These are phyloP conservation scores for Neotragus pygmaeus DNA, from an alignment of 2,113 vertebrate genomes.

Conservation along the genomic window DNA sequence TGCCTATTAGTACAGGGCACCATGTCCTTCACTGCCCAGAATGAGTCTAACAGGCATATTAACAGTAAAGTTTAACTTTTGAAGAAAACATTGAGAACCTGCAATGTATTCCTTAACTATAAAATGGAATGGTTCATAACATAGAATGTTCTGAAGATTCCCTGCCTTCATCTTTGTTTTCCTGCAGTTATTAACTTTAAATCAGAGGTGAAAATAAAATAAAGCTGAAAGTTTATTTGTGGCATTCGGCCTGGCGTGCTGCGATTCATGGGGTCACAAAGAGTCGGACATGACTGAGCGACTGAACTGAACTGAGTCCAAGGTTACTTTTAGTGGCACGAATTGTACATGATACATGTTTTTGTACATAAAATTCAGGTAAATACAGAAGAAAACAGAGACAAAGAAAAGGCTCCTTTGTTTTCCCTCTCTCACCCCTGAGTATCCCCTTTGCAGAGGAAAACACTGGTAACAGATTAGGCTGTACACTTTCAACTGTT, in stretches of 20 bases:
- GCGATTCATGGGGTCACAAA: too few species aligned
- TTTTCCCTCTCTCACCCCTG: neutral
- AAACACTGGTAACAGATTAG: neutral
- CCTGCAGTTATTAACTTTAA: neutral
- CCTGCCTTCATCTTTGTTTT: neutral
- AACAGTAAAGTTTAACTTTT: slow-evolving; percentile 38
- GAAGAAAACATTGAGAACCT: neutral
- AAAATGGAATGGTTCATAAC: neutral
- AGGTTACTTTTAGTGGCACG: neutral
- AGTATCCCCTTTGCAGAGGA: neutral
- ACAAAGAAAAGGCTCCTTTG: neutral
- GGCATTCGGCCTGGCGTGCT: too few species aligned
- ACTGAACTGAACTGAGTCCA: too few species aligned
- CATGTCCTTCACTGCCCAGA: neutral
- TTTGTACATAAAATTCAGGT: neutral
- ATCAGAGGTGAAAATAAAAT: neutral
- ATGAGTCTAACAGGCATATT: slow-evolving; percentile 12
- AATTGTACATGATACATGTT: neutral
- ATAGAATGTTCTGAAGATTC: neutral
- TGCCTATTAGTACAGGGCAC: neutral
- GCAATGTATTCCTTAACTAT: neutral
- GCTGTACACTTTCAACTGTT: neutral
- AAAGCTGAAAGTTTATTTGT: neutral
- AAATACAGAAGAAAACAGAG: neutral
- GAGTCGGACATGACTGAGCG: too few species aligned